Evolutionary conservation across 2,113 vertebrate genomes (phyloP), one percentile per base, ranked within the genome.

Genomic region (Spilogale gracilis): DNA sequence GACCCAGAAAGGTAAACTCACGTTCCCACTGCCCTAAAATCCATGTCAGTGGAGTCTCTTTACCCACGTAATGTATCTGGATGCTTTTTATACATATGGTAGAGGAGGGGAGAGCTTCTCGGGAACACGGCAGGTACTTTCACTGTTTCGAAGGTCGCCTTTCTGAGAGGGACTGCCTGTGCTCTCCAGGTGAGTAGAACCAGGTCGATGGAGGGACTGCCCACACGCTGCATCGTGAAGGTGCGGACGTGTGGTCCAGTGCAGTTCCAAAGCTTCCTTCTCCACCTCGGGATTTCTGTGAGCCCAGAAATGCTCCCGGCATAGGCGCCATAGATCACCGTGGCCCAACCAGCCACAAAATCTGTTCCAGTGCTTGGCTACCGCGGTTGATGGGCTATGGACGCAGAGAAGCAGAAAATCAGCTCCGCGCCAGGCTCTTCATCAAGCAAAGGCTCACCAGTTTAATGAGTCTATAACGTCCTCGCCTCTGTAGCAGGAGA

Each of bases 391-490:
- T 96, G 96, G 89, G 85, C 94, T 97, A 60, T 81, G 90, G 87
- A 91, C 1, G 87, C 92, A 71, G 81, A 96, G 96, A 89, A 76
- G 97, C 95, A 88, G 95, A 97, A 96, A 97, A 98, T 96, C 63
- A 95, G 92, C 67, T 95, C 23, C 12, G 61, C 32, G 2, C 73
- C 23, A 20, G 82, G 84, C 94, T 79, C 71, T 98, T 89, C 30
- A 87, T 96, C 83, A 95, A 67, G 63, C 79, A 32, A 23, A 45
- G 58, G 23, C 74, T 76, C 50, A 73, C 17, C 52, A 9, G 52
- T 45, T 92, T 89, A 74, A 50, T 87, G 56, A 69, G 89, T 45
- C 83, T 45, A 20, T 60, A 87, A 30, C 76, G 23, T 52, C 90
- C 86, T 48, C 86, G 20, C n/a, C 76, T 38, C 48, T 11, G 71